Conservation (phyloP, 2,113 vertebrate genomes). For the Tylochromis polylepis region DNA sequence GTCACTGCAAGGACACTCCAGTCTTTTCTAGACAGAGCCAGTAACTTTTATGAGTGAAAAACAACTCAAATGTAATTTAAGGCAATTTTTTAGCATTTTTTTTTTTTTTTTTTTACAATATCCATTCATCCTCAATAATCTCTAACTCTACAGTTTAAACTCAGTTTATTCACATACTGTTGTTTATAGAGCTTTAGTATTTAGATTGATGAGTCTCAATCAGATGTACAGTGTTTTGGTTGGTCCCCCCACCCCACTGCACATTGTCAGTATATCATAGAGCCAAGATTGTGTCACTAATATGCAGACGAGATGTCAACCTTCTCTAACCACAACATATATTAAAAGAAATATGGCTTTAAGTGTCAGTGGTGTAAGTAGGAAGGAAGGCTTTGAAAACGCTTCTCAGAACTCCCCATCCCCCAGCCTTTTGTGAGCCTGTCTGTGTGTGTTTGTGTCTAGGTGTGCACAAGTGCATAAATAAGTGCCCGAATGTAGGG, state of each 20-base stretch:
- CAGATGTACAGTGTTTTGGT: background rate
- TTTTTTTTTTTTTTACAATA: background rate
- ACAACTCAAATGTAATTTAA: background rate
- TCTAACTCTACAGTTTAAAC: background rate
- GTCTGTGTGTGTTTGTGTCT: conserved; percentile 4
- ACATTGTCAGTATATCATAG: background rate
- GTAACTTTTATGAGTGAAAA: background rate
- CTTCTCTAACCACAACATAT: background rate
- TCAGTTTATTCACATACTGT: accelerated
- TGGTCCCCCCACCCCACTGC: background rate
- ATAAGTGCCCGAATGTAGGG: background rate
- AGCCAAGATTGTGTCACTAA: background rate
- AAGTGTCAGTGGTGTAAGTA: background rate
- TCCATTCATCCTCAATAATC: background rate
- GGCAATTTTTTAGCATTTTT: background rate
- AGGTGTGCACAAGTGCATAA: conserved; percentile 39
- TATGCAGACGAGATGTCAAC: background rate
- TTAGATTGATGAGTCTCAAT: background rate
- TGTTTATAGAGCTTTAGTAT: background rate
- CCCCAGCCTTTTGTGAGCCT: conserved; percentile 22
- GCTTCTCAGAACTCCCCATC: background rate
- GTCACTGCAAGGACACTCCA: conserved; percentile 10
- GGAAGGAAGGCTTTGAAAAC: conserved; percentile 9
- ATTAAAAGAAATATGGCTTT: background rate
- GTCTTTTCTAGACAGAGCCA: background rate